Evolutionary conservation across 2,113 vertebrate genomes (phyloP).

Genomic region (Xenopus laevis): DNA sequence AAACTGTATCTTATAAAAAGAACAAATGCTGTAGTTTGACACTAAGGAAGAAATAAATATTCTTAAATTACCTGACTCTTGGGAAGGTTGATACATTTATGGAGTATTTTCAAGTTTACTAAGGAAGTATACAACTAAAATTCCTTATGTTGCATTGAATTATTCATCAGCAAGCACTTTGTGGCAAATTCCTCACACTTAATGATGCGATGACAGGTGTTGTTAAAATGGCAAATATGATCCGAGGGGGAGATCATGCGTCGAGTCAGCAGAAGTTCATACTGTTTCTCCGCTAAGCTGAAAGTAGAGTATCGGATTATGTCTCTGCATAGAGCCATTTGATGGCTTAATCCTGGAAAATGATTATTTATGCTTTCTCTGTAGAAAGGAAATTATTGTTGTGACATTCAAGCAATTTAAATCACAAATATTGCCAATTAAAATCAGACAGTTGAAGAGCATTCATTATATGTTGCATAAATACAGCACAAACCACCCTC

Average conservation of each 20-base stretch:
- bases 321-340: background rate
- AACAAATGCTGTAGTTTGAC: conserved; percentile 2
- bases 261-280: conserved; percentile 20
- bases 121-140: background rate
- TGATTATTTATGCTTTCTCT: background rate
- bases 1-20: background rate
- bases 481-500: too few relatives aligned
- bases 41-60: background rate
- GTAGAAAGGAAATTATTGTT: background rate
- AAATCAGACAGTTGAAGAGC: background rate
- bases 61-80: background rate
- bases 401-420: conserved; percentile 1
- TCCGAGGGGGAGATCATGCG: conserved; percentile 5
- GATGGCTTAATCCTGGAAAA: background rate
- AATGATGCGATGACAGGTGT: conserved; percentile 29
- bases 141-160: conserved; percentile 1
- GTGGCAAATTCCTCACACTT: conserved; percentile 21
- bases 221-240: conserved; percentile 25
- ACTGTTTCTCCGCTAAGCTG: background rate
- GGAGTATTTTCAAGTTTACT: conserved; percentile 1
- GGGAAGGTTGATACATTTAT: background rate
- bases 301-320: background rate
- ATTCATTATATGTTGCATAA: background rate
- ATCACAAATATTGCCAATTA: background rate
- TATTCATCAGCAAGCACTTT: conserved; percentile 29